These are phyloP conservation scores for Lysandra coridon DNA, from an alignment of 2,888 invertebrate species.

Conservation along the genomic window DNA sequence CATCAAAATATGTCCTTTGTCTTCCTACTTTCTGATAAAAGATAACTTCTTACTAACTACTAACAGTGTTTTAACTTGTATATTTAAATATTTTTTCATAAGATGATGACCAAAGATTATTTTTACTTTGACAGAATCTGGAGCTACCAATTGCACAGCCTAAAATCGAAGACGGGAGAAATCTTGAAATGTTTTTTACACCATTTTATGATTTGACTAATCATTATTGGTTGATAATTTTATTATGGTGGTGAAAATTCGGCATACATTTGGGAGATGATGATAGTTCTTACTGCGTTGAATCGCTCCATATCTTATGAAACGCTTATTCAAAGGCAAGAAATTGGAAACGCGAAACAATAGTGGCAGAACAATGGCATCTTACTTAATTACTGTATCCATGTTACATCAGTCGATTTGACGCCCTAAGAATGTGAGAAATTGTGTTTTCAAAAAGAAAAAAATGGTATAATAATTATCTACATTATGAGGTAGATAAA, in stretches of 20 bases:
- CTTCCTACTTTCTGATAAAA: background rate
- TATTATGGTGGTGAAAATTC: no score
- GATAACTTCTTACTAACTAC: background rate
- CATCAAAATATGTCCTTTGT: background rate
- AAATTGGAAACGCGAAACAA: constrained; percentile 29
- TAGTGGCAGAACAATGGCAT: constrained; percentile 9
- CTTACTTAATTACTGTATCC: constrained; percentile 20
- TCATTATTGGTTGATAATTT: no score
- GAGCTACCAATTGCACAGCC: no score
- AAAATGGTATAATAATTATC: no score
- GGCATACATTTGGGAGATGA: background rate
- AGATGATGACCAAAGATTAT: no score
- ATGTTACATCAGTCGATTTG: constrained; percentile 10
- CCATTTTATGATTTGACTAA: no score
- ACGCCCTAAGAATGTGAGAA: background rate
- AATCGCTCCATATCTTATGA: constrained; percentile 10
- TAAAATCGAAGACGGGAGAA: no score
- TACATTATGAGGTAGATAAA: background rate
- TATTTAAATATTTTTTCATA: background rate
- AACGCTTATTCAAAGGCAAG: constrained; percentile 22
- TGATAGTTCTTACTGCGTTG: background rate
- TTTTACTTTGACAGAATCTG: no score
- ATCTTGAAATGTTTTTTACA: no score
- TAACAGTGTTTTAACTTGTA: background rate
- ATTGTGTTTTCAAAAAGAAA: background rate